These are phyloP conservation scores for Dione vanillae DNA, from an alignment of 2,888 invertebrate species.

Conservation along the genomic window DNA sequence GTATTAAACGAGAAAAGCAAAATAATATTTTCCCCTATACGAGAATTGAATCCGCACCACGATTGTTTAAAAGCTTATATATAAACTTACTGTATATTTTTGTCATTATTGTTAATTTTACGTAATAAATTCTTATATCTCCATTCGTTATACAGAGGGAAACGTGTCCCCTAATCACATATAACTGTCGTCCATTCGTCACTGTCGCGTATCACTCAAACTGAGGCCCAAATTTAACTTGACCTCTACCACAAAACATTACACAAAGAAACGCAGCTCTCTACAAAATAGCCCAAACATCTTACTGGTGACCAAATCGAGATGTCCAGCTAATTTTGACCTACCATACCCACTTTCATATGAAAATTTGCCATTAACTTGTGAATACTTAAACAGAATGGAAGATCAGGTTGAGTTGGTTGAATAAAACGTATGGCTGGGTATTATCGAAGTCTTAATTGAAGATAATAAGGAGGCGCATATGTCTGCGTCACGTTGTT, in stretches of 20 bases:
- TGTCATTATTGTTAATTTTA: neutral
- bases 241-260: conserved; percentile 46
- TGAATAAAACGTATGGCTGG: conserved; percentile 73
- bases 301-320: conserved; percentile 54
- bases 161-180: conserved; percentile 76
- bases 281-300: conserved; percentile 46
- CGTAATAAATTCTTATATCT: conserved; percentile 57
- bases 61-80: neutral
- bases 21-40: too few relatives aligned
- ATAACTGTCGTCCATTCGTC: conserved; percentile 71
- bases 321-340: conserved; percentile 57
- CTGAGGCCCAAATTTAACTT: conserved; percentile 51
- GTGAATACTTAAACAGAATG: conserved; percentile 27
- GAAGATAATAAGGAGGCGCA: conserved; percentile 83
- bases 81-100: neutral
- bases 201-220: conserved; percentile 74
- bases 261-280: conserved; percentile 51
- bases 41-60: too few relatives aligned
- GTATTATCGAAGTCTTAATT: conserved; percentile 82
- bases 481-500: conserved; percentile 83
- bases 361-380: conserved; percentile 25
- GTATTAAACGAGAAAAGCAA: too few relatives aligned
- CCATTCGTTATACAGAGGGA: conserved; percentile 73
- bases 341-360: conserved; percentile 47
- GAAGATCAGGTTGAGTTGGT: conserved; percentile 56